phyloP scores from a whole-genome alignment of 2,888 invertebrate species.

The Maniola hyperantus region DNA sequence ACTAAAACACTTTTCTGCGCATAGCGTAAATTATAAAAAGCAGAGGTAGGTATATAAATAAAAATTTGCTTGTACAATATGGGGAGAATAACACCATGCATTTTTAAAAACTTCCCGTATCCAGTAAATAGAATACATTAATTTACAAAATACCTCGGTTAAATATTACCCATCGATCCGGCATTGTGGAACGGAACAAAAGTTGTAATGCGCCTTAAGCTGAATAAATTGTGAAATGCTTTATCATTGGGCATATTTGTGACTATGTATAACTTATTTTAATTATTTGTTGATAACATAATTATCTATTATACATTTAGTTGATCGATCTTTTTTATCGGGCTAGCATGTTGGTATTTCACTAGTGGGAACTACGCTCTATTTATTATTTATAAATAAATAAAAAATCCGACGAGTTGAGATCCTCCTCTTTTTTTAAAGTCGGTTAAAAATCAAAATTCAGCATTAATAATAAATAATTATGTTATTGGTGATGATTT shows the following conservation, averaged over 20 bases:
- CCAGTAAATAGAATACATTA: background rate
- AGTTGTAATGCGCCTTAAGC: background rate
- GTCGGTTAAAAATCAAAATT: too few species aligned
- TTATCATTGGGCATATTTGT: background rate
- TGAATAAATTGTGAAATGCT: background rate
- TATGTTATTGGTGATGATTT: too few species aligned
- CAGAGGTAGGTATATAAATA: too few species aligned
- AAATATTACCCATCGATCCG: conserved; percentile 4
- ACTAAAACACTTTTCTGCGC: too few species aligned
- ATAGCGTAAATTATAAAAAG: too few species aligned
- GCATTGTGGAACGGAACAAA: background rate
- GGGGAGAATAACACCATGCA: background rate
- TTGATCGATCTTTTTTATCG: background rate
- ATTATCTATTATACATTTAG: background rate
- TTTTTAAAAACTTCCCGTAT: conserved; percentile 4
- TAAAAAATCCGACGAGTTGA: too few species aligned
- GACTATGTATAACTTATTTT: conserved; percentile 3
- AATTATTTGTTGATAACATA: conserved; percentile 14
- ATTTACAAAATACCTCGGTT: background rate
- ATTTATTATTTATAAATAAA: background rate
- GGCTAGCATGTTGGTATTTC: background rate
- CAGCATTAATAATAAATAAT: too few species aligned
- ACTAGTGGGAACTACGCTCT: background rate
- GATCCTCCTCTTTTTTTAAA: too few species aligned
- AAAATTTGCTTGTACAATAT: background rate